phyloP scores from a whole-genome alignment of 2,797 vertebrate species.

The Meriones psammophilus region DNA sequence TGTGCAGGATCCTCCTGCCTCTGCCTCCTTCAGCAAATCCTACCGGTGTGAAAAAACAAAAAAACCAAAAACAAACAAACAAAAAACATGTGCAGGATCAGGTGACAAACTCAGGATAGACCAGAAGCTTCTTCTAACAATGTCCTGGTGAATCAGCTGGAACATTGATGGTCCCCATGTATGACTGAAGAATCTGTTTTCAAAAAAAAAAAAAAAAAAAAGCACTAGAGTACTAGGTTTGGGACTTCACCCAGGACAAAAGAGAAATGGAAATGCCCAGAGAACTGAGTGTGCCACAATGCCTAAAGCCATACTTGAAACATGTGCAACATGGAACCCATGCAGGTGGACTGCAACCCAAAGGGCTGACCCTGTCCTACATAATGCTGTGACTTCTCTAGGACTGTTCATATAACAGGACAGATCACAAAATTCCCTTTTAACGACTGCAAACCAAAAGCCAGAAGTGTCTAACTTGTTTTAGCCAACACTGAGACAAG shows the following conservation, averaged over 20 bases:
- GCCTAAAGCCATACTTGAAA: background rate
- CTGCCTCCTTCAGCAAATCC: too few relatives aligned
- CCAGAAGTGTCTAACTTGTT: conserved; percentile 1
- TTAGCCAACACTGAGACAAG: background rate
- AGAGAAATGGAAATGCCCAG: background rate
- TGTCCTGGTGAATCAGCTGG: background rate
- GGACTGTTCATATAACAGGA: background rate
- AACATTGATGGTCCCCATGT: background rate
- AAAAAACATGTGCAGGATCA: too few relatives aligned
- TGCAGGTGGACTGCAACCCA: too few relatives aligned
- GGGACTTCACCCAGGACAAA: background rate
- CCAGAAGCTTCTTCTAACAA: background rate
- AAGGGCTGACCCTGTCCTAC: background rate
- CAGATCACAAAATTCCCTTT: background rate
- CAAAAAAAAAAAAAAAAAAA: background rate
- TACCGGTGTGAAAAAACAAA: too few relatives aligned
- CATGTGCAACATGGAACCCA: rapidly evolving
- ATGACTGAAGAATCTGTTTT: background rate
- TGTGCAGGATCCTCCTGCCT: too few relatives aligned
- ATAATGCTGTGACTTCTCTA: background rate
- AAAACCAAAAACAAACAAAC: too few relatives aligned
- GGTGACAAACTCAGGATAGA: background rate
- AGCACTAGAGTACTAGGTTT: background rate
- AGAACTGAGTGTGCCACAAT: background rate
- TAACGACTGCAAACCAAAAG: background rate